Percentiles rank a stretch among this genome's conserved stretches.
Evolutionary conservation across 2,113 vertebrate genomes (phyloP).

Genomic region (Mus pahari): DNA sequence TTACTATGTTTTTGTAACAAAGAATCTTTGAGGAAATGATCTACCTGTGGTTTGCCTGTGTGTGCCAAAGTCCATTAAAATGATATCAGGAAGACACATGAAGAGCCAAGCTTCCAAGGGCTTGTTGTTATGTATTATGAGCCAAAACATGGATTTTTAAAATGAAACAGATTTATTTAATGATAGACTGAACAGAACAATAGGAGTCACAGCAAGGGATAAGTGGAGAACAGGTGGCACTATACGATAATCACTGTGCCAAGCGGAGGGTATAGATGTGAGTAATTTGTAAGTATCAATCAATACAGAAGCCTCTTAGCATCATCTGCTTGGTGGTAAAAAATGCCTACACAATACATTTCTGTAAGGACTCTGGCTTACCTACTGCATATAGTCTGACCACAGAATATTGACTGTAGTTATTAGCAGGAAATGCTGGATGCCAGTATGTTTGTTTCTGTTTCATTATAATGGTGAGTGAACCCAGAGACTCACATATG

Average conservation of each 20-base stretch:
- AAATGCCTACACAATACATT: not conserved
- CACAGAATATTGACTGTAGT: not conserved
- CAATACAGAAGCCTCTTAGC: not conserved
- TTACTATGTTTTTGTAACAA: constrained; percentile 39
- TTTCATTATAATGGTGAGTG: not conserved
- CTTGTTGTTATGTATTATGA: constrained; percentile 7
- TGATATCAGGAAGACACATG: constrained; percentile 21
- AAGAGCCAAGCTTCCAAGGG: constrained; percentile 69
- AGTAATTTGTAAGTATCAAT: constrained; percentile 54
- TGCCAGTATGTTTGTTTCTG: not conserved
- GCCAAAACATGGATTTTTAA: constrained; percentile 62
- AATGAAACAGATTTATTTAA: constrained; percentile 77
- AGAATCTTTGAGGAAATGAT: constrained; percentile 42
- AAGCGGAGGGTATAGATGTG: constrained; percentile 12
- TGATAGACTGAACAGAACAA: constrained; percentile 72
- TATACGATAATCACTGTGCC: not conserved
- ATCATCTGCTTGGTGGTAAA: not conserved
- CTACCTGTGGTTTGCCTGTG: constrained; percentile 38
- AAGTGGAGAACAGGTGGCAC: constrained; percentile 69
- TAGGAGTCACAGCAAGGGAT: constrained; percentile 62
- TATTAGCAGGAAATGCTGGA: not conserved
- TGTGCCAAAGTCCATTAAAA: constrained; percentile 70
- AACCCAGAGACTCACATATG: not conserved
- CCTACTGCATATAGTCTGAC: not conserved
- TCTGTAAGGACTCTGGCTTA: not conserved